Percentiles rank a stretch among this genome's conserved stretches.
phyloP scores from a whole-genome alignment of 2,888 invertebrate genomes.

The Drosophila setosimentum region DNA sequence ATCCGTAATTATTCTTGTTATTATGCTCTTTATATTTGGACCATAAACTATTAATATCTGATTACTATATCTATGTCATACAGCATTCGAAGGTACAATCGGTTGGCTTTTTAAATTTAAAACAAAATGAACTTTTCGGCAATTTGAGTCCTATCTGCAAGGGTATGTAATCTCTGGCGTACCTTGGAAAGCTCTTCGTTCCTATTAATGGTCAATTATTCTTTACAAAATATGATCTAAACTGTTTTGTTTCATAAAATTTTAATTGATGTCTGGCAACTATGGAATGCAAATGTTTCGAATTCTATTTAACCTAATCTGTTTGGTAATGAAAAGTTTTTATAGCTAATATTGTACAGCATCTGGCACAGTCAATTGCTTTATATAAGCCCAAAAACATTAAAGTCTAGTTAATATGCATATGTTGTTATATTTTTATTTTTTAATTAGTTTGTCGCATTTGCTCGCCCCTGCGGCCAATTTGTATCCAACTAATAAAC shows the following conservation, averaged over 20 bases:
- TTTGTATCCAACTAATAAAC: conserved; percentile 28
- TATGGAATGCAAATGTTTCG: background rate
- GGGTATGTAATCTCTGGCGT: background rate
- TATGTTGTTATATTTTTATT: background rate
- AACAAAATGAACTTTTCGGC: background rate
- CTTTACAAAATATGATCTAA: background rate
- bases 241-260: background rate
- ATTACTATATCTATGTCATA: background rate
- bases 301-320: background rate
- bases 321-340: conserved; percentile 1
- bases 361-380: conserved; percentile 2
- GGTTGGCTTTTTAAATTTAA: background rate
- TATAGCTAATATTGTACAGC: conserved; percentile 1
- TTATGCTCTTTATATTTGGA: background rate
- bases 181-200: background rate
- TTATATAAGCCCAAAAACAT: conserved; percentile 20
- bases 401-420: background rate
- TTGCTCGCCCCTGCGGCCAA: conserved; percentile 5
- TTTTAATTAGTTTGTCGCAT: conserved; percentile 28
- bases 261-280: background rate
- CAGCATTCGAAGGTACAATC: background rate
- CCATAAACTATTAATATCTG: background rate
- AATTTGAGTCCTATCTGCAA: background rate
- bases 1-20: background rate
- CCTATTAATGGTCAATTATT: background rate